phyloP scores from a whole-genome alignment of 2,888 invertebrate species.

The Pseudanteris insignis region DNA sequence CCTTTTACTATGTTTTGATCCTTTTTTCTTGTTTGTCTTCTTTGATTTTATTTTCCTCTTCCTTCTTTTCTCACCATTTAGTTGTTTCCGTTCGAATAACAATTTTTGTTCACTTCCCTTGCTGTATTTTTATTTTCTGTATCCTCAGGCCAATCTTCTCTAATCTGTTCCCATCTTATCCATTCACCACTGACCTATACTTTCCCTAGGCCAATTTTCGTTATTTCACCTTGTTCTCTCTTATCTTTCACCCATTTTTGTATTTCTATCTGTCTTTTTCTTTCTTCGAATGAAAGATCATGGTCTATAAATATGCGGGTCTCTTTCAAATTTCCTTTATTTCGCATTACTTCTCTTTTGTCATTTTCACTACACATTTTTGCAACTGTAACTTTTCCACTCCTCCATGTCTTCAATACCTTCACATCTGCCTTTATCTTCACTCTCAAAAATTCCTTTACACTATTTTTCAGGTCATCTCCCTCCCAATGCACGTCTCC shows the following conservation, averaged over 20 bases:
- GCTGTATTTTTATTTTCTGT: too few relatives aligned
- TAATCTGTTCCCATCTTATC: not conserved
- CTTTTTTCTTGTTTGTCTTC: not conserved
- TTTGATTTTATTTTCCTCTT: conserved; percentile 1
- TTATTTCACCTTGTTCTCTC: not conserved
- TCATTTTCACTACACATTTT: not conserved
- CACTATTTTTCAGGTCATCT: not conserved
- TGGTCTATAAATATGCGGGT: not conserved
- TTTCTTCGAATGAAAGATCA: not conserved
- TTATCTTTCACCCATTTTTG: conserved; percentile 2
- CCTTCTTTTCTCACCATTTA: not conserved
- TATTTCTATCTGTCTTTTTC: conserved; percentile 4
- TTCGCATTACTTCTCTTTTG: conserved; percentile 11
- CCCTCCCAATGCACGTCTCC: not conserved
- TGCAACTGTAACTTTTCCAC: conserved; percentile 2
- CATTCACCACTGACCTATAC: not conserved
- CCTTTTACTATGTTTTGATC: too few relatives aligned
- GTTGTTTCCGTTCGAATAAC: not conserved
- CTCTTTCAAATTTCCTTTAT: not conserved
- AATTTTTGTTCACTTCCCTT: too few relatives aligned
- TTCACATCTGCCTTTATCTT: not conserved
- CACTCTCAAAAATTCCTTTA: not conserved
- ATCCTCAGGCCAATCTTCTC: too few relatives aligned
- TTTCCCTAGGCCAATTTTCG: conserved; percentile 4
- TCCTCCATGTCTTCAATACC: not conserved